These are phyloP conservation scores for Empis stercorea DNA, from an alignment of 2,888 invertebrate genomes.

Conservation along the genomic window DNA sequence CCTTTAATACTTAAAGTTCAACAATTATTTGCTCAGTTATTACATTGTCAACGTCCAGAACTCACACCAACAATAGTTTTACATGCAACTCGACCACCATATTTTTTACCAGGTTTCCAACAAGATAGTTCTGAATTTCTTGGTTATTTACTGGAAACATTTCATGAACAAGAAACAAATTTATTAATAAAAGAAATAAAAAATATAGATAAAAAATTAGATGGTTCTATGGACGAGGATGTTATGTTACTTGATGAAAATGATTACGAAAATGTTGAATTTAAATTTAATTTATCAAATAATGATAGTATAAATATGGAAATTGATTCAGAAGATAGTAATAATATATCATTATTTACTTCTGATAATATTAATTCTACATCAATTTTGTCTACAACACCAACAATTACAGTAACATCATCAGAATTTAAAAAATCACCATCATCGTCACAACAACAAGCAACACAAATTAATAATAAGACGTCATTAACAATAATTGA, in stretches of 20 bases:
- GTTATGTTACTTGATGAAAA: not conserved
- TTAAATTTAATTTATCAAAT: too few relatives aligned
- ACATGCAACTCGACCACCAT: conserved; percentile 57
- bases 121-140: conserved; percentile 84
- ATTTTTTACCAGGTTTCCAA: conserved; percentile 63
- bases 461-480: too few relatives aligned
- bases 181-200: not conserved
- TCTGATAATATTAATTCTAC: not conserved
- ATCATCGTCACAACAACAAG: too few relatives aligned
- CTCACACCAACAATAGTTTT: conserved; percentile 61
- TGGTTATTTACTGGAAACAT: conserved; percentile 43
- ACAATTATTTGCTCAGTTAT: conserved; percentile 57
- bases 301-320: too few relatives aligned
- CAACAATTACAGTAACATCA: conserved; percentile 1
- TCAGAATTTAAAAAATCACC: not conserved
- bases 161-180: conserved; percentile 57
- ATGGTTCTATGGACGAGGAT: not conserved
- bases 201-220: not conserved
- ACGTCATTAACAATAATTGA: conserved; percentile 37
- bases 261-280: not conserved
- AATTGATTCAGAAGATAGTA: too few relatives aligned
- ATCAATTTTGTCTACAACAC: not conserved
- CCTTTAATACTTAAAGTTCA: conserved; percentile 54
- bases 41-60: conserved; percentile 51
- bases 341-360: too few relatives aligned